Evolutionary conservation across 2,113 vertebrate species (phyloP).

Genomic region (Tinamus guttatus): DNA sequence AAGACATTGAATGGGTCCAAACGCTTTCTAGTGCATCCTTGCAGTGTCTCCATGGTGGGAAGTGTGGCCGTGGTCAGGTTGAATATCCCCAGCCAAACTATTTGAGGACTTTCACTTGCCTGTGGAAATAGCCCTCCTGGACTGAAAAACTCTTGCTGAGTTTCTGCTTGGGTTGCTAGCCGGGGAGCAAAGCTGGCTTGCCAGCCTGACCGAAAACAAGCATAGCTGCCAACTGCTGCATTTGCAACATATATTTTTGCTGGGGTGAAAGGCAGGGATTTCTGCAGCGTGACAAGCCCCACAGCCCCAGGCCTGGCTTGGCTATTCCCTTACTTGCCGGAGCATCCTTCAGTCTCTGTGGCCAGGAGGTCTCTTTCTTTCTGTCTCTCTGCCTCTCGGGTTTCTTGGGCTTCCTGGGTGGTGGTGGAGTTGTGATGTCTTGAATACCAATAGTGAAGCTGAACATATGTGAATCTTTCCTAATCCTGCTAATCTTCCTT

Average conservation of each 20-base stretch:
- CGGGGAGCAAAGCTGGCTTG: background rate
- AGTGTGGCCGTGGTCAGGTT: background rate
- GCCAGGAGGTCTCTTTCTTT: constrained; percentile 6
- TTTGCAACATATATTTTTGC: background rate
- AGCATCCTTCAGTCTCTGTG: background rate
- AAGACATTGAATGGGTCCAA: background rate
- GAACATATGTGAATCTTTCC: constrained; percentile 97
- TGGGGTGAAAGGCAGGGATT: background rate
- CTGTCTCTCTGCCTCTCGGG: background rate
- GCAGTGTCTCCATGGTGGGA: no score
- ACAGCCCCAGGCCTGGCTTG: background rate
- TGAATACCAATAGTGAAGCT: constrained; percentile 94
- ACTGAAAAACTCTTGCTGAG: background rate
- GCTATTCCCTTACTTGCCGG: background rate
- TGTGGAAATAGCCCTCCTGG: background rate
- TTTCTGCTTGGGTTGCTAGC: background rate
- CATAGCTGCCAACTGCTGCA: background rate
- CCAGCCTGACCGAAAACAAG: fast-evolving
- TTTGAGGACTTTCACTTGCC: background rate
- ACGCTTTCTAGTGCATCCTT: fast-evolving
- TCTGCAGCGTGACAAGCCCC: background rate
- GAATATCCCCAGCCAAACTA: background rate
- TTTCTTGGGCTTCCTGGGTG: constrained; percentile 86
- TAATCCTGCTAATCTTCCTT: constrained; percentile 99
- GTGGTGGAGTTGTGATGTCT: constrained; percentile 82